These are phyloP conservation scores for Martes martes DNA, from an alignment of 2,113 vertebrate species.

Conservation along the genomic window DNA sequence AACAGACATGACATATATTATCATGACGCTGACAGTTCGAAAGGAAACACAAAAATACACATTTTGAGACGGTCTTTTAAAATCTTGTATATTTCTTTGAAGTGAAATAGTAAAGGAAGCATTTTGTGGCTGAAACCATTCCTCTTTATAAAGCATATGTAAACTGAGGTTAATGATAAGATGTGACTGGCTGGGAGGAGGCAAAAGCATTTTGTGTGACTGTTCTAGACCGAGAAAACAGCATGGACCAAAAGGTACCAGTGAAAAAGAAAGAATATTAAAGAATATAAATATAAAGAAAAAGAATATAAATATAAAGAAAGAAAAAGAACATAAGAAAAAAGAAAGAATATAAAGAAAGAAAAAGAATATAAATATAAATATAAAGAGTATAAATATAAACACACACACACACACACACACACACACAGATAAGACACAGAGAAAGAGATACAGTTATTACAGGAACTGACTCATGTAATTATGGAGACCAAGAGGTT, in stretches of 20 bases:
- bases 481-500: neutral
- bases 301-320: neutral
- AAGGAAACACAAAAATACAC: neutral
- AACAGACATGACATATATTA: accelerated
- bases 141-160: neutral
- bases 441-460: neutral
- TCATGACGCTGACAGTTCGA: neutral
- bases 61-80: neutral
- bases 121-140: neutral
- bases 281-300: neutral
- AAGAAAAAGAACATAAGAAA: neutral
- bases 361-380: neutral
- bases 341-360: neutral
- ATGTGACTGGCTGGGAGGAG: neutral
- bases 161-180: neutral
- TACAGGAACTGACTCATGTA: neutral
- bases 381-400: neutral
- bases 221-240: neutral
- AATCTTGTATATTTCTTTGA: neutral
- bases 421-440: neutral
- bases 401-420: neutral
- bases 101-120: neutral
- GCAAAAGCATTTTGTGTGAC: neutral
- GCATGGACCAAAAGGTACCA: too few species aligned
- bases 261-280: neutral